A percentile compares a stretch with the other conserved stretches of the same genome.
Conservation (phyloP, 2,113 vertebrate species). For the Euleptes europaea region DNA sequence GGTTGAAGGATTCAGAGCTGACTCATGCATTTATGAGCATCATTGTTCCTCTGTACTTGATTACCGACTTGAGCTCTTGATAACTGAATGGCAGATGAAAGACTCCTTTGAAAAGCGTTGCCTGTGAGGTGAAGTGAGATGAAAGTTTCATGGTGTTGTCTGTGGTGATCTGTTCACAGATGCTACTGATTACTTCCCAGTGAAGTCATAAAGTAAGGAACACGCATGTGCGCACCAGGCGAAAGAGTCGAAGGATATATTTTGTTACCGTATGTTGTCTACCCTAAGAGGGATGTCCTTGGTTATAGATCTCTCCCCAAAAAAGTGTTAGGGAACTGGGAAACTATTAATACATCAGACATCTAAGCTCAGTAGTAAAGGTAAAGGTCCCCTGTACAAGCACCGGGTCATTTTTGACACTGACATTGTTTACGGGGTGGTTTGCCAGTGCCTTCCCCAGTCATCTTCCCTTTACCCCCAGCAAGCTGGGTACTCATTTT, state of each 20-base stretch:
- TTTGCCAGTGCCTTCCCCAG: too few relatives aligned
- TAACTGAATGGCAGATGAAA: not conserved
- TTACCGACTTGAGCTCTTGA: not conserved
- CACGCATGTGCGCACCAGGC: not conserved
- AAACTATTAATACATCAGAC: too few relatives aligned
- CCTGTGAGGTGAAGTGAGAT: not conserved
- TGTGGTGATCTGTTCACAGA: not conserved
- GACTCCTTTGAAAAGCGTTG: not conserved
- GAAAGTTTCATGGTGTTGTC: not conserved
- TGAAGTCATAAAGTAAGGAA: too few relatives aligned
- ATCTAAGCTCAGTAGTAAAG: too few relatives aligned
- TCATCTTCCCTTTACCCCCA: too few relatives aligned
- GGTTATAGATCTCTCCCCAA: too few relatives aligned
- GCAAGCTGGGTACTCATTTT: too few relatives aligned
- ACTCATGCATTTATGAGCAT: not conserved
- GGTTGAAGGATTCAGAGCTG: not conserved
- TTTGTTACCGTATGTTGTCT: not conserved
- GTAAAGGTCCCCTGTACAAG: too few relatives aligned
- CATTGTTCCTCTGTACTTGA: not conserved
- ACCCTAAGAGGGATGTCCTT: not conserved
- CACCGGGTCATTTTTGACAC: too few relatives aligned
- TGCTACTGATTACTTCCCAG: not conserved
- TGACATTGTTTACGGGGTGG: too few relatives aligned
- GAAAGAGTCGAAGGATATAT: not conserved
- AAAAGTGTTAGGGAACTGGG: too few relatives aligned